Evolutionary conservation across 2,113 vertebrate genomes (phyloP), one percentile per base, ranked within the genome.

Genomic region (Lophura nycthemera): DNA sequence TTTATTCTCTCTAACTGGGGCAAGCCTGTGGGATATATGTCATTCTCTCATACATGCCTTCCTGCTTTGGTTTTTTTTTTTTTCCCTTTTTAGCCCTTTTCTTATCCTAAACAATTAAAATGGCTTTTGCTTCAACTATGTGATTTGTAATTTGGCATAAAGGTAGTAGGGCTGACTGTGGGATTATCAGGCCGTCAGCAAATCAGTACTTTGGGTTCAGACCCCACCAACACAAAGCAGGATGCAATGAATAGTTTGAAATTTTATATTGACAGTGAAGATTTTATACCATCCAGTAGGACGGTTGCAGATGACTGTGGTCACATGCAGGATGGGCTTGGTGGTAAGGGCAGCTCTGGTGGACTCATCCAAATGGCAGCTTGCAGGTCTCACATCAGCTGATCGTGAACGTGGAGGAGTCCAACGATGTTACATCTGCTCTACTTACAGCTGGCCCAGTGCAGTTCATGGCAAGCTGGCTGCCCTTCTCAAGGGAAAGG

Each of bases 361-460:
- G 59, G 54, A 12, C 32, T 83, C 0, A 0, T 38, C 30, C 11
- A 29, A 61, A 16, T 1, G 29, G 24, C 66, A 47, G 66, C 80
- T 43, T 38, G 22, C 22, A 88, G 71, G 36, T 54, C 36, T 70
- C 25, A 8, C 27, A 5, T 34, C 59, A 65, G 29, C 61, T 18
- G 16, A 13, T 6, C 2, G 29, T n/a, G 73, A 75, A 47, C 15
- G 16, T 1, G 13, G 83, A 87, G 59, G 54, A 80, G 30, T 17
- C 50, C 40, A 59, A 0, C 0, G 0, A 22, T 9, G 42, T 32
- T 76, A n/a, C 45, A 70, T 48, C 43, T 85, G 78, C 29, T 45
- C 57, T 11, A 59, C 22, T 45, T 54, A 29, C 24, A 75, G 1
- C 43, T 57, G 32, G 38, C 20, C 24, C 34, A 47, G 34, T 48